phyloP scores from a whole-genome alignment of 30 jellyfish, hydroid and myxozoan species.

The Turritopsis rubra region DNA sequence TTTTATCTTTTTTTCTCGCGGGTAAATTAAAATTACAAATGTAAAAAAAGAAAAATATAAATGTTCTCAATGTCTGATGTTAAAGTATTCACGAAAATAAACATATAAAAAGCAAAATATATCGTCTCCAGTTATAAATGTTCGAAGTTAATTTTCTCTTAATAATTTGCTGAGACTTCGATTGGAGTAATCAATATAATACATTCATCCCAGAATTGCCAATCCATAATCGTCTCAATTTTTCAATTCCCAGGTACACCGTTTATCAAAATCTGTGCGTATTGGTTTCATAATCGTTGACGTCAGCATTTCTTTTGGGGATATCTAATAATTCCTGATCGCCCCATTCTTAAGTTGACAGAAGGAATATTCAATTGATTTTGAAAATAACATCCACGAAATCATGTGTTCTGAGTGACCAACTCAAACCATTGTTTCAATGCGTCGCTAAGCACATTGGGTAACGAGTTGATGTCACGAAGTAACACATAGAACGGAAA shows the following conservation, averaged over 20 bases:
- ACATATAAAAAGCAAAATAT: not conserved
- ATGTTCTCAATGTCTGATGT: too few species aligned
- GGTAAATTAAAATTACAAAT: not conserved
- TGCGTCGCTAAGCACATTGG: constrained; percentile 77
- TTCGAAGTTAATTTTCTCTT: too few species aligned
- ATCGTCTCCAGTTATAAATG: too few species aligned
- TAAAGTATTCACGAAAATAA: too few species aligned
- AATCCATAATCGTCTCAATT: not conserved
- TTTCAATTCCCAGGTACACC: not conserved
- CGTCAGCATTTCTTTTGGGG: not conserved
- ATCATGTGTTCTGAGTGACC: constrained; percentile 38
- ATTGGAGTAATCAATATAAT: too few species aligned
- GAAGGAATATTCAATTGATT: not conserved
- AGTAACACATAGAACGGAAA: constrained; percentile 76
- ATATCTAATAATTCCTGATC: not conserved
- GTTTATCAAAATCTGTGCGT: not conserved
- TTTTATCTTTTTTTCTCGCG: not conserved
- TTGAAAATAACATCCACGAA: not conserved
- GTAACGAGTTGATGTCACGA: constrained; percentile 67
- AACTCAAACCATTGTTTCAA: constrained; percentile 92
- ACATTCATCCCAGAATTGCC: not conserved
- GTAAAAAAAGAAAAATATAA: too few species aligned
- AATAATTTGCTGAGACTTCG: too few species aligned
- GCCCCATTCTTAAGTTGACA: not conserved
- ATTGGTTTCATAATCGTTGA: not conserved